These are phyloP conservation scores for Epirrita christyi DNA, from an alignment of 2,888 invertebrate species.

Conservation along the genomic window DNA sequence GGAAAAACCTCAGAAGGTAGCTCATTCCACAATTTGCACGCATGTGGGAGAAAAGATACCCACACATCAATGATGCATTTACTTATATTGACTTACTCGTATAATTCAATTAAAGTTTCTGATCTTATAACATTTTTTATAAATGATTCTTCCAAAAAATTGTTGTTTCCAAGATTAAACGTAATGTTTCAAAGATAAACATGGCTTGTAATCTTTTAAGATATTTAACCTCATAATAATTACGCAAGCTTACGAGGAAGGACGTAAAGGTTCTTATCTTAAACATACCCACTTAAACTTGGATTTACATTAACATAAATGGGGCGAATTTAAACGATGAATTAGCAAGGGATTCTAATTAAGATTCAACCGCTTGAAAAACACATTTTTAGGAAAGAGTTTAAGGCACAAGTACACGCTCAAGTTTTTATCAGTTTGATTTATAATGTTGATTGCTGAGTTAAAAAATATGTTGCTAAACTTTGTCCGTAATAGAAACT, in stretches of 20 bases:
- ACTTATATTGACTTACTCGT: too few relatives aligned
- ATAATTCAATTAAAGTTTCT: too few relatives aligned
- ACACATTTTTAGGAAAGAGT: slow-evolving; percentile 33
- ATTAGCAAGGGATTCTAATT: slow-evolving; percentile 49
- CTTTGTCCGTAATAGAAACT: too few relatives aligned
- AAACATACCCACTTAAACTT: slow-evolving; percentile 42
- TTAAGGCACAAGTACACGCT: slow-evolving; percentile 1
- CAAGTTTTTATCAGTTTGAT: slow-evolving; percentile 1
- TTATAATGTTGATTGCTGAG: too few relatives aligned
- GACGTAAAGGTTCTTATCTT: slow-evolving; percentile 35
- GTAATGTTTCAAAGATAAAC: slow-evolving; percentile 3
- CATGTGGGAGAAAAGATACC: too few relatives aligned
- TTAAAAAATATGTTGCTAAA: too few relatives aligned
- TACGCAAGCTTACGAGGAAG: slow-evolving; percentile 26
- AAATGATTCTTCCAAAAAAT: too few relatives aligned
- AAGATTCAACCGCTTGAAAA: slow-evolving; percentile 41
- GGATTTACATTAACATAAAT: slow-evolving; percentile 46
- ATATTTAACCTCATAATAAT: slow-evolving; percentile 13
- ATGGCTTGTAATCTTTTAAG: slow-evolving; percentile 9
- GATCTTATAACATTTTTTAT: too few relatives aligned
- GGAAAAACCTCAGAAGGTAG: too few relatives aligned
- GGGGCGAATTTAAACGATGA: slow-evolving; percentile 45
- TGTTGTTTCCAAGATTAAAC: background rate
- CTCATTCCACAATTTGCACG: too few relatives aligned
- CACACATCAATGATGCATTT: too few relatives aligned